Evolutionary conservation across 2,113 vertebrate species (phyloP).

Genomic region (Thalassoma bifasciatum): DNA sequence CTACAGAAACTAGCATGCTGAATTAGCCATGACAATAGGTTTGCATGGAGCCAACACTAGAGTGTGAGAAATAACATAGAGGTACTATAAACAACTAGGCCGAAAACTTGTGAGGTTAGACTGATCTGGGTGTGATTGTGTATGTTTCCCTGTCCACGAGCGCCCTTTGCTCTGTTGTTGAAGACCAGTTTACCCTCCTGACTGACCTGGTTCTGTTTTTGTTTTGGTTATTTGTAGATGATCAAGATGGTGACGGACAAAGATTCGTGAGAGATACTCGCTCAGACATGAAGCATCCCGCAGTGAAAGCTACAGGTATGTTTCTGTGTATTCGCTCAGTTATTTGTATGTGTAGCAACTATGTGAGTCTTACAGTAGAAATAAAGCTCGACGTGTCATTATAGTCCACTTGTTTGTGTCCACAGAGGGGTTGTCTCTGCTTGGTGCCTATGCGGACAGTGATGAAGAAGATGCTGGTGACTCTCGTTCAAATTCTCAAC

Average conservation of each 20-base stretch:
- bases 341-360: neutral
- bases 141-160: too few relatives aligned
- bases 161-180: neutral
- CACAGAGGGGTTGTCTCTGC: conserved; percentile 92
- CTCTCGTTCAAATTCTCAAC: conserved; percentile 77
- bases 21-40: conserved; percentile 3
- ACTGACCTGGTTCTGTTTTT: conserved; percentile 5
- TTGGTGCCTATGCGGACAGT: conserved; percentile 96
- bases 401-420: neutral
- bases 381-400: neutral
- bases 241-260: conserved; percentile 86
- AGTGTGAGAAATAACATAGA: neutral
- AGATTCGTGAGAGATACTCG: conserved; percentile 73
- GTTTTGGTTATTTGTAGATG: conserved; percentile 78
- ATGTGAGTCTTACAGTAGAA: too few relatives aligned
- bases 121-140: neutral
- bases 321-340: neutral
- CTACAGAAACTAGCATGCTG: conserved; percentile 9
- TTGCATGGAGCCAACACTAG: neutral
- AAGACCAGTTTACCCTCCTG: neutral
- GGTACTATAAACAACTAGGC: neutral
- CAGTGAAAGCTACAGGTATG: conserved; percentile 92
- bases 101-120: too few relatives aligned
- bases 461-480: conserved; percentile 91
- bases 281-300: conserved; percentile 81